These are phyloP conservation scores for Caenorhabditis angaria DNA, from an alignment of 2,888 invertebrate species.

Conservation along the genomic window DNA sequence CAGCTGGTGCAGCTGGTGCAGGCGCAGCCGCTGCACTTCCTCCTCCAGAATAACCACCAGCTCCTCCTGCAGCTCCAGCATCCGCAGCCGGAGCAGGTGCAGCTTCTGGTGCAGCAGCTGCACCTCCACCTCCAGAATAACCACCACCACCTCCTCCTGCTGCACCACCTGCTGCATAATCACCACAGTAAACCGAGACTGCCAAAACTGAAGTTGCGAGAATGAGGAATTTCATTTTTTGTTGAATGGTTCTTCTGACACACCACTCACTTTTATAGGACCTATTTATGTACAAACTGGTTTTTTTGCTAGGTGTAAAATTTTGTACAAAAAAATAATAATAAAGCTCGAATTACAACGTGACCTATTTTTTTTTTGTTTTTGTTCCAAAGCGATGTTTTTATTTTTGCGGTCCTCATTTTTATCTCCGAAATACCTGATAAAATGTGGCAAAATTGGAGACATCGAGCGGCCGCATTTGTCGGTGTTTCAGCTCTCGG, in stretches of 20 bases:
- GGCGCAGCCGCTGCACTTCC: not conserved
- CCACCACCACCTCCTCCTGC: not conserved
- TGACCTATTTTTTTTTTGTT: not conserved
- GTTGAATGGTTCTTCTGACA: not conserved
- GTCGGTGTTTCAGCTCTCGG: not conserved
- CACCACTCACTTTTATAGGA: not conserved
- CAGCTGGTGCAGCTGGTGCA: not conserved
- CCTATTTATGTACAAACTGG: not conserved
- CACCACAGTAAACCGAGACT: not conserved
- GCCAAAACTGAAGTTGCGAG: not conserved
- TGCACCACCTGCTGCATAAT: not conserved
- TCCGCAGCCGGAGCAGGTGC: too few species aligned
- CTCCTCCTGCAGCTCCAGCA: not conserved
- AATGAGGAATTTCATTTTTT: not conserved
- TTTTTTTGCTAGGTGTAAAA: not conserved
- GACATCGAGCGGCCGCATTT: conserved; percentile 7
- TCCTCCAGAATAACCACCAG: not conserved
- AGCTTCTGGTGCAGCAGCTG: too few species aligned
- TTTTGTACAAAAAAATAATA: not conserved
- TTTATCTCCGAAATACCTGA: too few species aligned
- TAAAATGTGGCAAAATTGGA: conserved; percentile 1
- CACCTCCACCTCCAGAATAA: conserved; percentile 5
- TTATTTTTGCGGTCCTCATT: too few species aligned
- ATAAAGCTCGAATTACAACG: too few species aligned
- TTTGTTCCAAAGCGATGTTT: too few species aligned